A percentile compares a stretch with the other conserved stretches of the same genome.
These are phyloP conservation scores for Pachyramphus minor DNA, from an alignment of 2,113 vertebrate genomes.

Conservation along the genomic window DNA sequence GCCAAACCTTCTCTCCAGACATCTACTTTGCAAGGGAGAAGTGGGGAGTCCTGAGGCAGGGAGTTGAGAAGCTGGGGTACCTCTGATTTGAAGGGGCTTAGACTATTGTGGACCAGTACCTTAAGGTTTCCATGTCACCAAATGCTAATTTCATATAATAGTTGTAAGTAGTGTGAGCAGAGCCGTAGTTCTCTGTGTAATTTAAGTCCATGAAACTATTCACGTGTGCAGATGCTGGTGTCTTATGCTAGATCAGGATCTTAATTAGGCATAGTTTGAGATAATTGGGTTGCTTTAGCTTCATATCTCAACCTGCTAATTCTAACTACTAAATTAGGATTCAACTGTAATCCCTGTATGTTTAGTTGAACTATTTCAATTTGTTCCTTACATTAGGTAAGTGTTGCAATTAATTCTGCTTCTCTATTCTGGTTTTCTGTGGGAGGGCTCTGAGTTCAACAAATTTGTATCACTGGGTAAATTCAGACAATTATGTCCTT, in stretches of 20 bases:
- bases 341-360: neutral
- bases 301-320: neutral
- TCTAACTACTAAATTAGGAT: slow-evolving; percentile 38
- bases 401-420: neutral
- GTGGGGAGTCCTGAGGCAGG: neutral
- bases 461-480: neutral
- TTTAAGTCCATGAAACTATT: neutral
- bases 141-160: neutral
- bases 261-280: slow-evolving; percentile 15
- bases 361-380: slow-evolving; percentile 16
- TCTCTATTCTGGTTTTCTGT: neutral
- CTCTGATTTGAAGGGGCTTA: neutral
- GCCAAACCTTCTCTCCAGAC: neutral
- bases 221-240: neutral
- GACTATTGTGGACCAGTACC: neutral
- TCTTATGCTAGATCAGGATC: slow-evolving; percentile 44
- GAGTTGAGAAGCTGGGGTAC: neutral
- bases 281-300: slow-evolving; percentile 16
- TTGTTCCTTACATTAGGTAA: neutral
- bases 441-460: neutral
- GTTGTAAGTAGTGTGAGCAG: neutral
- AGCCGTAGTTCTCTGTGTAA: neutral
- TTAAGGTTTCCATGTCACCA: neutral
- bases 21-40: neutral
- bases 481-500: neutral